These are phyloP conservation scores for Conomelus anceps DNA, from an alignment of 2,888 invertebrate species.

Conservation along the genomic window DNA sequence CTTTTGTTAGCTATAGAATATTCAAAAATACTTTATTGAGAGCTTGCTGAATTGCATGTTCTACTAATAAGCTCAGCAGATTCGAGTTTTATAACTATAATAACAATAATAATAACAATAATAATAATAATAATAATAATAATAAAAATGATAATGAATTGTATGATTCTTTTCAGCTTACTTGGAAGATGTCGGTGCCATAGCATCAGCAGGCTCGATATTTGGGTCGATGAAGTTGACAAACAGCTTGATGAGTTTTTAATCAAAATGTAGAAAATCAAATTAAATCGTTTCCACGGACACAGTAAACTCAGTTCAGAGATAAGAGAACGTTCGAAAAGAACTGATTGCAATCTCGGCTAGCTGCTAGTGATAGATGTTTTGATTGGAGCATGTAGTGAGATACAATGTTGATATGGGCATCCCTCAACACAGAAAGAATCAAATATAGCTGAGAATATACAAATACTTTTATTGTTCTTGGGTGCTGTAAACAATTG, in stretches of 20 bases:
- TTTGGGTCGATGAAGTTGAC: background rate
- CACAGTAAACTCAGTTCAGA: background rate
- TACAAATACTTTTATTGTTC: background rate
- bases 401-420: background rate
- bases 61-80: too few relatives aligned
- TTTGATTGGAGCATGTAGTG: background rate
- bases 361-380: background rate
- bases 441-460: background rate
- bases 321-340: background rate
- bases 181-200: background rate
- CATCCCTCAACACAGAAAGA: background rate
- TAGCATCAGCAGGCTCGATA: background rate
- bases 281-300: background rate
- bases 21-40: too few relatives aligned
- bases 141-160: too few relatives aligned
- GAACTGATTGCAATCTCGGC: background rate
- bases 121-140: too few relatives aligned
- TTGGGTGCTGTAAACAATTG: background rate
- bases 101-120: too few relatives aligned
- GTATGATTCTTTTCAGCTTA: background rate
- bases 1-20: too few relatives aligned
- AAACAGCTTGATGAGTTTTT: background rate
- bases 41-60: too few relatives aligned
- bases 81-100: too few relatives aligned
- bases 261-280: background rate